Evolutionary conservation across 2,113 vertebrate species (phyloP).

Genomic region (Columba janthina): DNA sequence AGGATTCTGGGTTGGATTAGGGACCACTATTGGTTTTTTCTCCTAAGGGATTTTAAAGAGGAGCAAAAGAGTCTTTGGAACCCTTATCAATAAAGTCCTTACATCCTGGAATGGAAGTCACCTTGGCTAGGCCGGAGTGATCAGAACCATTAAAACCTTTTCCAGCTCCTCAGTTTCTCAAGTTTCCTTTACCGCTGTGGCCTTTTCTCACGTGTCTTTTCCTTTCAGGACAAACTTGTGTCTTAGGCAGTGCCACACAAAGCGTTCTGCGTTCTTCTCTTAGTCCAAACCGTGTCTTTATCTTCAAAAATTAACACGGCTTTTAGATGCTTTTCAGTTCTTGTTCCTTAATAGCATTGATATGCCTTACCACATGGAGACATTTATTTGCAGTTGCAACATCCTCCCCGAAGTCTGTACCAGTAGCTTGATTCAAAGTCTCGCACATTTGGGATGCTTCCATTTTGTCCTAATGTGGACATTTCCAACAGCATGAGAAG

Average conservation of each 20-base stretch:
- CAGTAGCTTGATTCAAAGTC: background rate
- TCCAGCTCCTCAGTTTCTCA: background rate
- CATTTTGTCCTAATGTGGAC: background rate
- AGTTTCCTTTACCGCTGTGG: background rate
- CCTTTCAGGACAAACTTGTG: background rate
- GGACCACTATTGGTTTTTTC: background rate
- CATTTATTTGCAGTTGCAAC: background rate
- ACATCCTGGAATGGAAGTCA: background rate
- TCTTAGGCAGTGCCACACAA: background rate
- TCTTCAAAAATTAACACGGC: background rate
- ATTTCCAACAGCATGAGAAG: background rate
- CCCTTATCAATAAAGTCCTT: background rate
- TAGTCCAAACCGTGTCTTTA: background rate
- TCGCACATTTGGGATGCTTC: background rate
- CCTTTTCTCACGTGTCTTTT: background rate
- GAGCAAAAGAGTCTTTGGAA: background rate
- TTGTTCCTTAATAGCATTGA: background rate
- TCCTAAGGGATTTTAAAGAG: background rate
- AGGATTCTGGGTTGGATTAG: background rate
- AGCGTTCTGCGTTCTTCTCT: background rate
- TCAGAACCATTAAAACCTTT: background rate
- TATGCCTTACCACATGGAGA: background rate
- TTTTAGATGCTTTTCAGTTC: background rate
- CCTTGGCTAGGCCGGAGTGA: background rate
- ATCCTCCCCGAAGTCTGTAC: background rate